Percentiles rank a stretch among this genome's conserved stretches.
phyloP scores from a whole-genome alignment of 2,797 vertebrate species.

The Syngnathus acus region DNA sequence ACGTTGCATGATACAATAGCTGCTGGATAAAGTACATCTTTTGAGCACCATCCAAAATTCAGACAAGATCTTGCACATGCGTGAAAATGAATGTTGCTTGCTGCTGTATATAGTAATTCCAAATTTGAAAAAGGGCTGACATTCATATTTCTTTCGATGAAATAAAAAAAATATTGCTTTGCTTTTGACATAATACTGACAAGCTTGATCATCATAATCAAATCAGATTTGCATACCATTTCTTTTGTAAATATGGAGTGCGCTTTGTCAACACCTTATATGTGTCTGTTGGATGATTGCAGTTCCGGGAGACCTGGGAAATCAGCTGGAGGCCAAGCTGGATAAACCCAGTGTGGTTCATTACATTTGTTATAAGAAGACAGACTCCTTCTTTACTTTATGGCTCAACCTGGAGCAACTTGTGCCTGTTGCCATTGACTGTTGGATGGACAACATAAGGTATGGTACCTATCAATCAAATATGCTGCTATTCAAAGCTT shows the following conservation, averaged over 20 bases:
- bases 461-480: slow-evolving; percentile 30
- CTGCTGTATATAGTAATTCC: too few relatives aligned
- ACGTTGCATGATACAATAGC: too few relatives aligned
- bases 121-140: too few relatives aligned
- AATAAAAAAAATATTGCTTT: neutral
- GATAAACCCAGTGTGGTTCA: slow-evolving; percentile 94
- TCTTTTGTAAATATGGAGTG: too few relatives aligned
- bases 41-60: too few relatives aligned
- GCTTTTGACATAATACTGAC: neutral
- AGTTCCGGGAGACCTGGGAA: slow-evolving; percentile 97
- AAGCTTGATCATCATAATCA: neutral
- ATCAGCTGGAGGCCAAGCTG: slow-evolving; percentile 94
- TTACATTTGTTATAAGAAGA: slow-evolving; percentile 94
- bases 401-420: slow-evolving; percentile 96
- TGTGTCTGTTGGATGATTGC: slow-evolving; percentile 4
- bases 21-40: too few relatives aligned
- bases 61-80: too few relatives aligned
- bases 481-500: too few relatives aligned
- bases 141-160: too few relatives aligned
- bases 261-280: too few relatives aligned
- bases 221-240: too few relatives aligned
- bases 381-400: slow-evolving; percentile 85
- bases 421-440: slow-evolving; percentile 91
- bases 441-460: slow-evolving; percentile 99
- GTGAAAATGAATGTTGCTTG: too few relatives aligned